Evolutionary conservation across 37 sponge, comb jelly and placozoan species (phyloP).

Genomic region (Theonella swinhoei): DNA sequence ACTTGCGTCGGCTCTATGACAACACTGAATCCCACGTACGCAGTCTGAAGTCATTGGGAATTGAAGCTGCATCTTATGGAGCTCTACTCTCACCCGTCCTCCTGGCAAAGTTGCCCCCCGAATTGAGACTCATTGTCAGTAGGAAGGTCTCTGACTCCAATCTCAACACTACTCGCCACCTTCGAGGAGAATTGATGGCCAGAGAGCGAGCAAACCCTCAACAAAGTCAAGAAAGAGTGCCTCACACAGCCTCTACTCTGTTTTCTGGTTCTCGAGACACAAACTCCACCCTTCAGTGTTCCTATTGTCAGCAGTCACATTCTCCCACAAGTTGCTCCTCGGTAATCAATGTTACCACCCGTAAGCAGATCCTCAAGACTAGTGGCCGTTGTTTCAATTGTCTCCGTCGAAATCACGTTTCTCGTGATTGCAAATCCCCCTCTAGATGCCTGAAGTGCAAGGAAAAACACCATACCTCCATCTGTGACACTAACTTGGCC

Average conservation of each 20-base stretch:
- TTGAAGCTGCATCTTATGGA: constrained; percentile 34
- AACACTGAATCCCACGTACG: constrained; percentile 28
- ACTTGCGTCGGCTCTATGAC: constrained; percentile 22
- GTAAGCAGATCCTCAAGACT: constrained; percentile 31
- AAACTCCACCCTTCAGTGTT: not conserved
- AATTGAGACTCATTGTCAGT: constrained; percentile 22
- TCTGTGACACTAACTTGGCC: constrained; percentile 14
- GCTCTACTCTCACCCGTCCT: constrained; percentile 32
- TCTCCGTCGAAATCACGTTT: constrained; percentile 32
- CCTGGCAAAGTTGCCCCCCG: constrained; percentile 23
- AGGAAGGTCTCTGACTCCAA: constrained; percentile 6
- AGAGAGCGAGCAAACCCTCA: constrained; percentile 30
- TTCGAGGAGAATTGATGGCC: constrained; percentile 16
- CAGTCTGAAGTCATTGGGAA: constrained; percentile 39
- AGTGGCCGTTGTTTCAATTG: constrained; percentile 54
- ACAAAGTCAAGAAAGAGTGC: not conserved
- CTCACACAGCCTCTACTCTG: constrained; percentile 4
- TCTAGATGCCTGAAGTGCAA: constrained; percentile 22
- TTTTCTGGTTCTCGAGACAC: constrained; percentile 12
- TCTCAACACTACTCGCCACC: not conserved
- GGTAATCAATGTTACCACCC: not conserved
- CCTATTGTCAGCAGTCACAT: constrained; percentile 51
- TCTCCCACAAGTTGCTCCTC: constrained; percentile 3
- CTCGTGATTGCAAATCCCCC: constrained; percentile 20
- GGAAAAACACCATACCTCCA: constrained; percentile 40